phyloP scores from a whole-genome alignment of 2,888 invertebrate species.

The Oxycera nigricornis region DNA sequence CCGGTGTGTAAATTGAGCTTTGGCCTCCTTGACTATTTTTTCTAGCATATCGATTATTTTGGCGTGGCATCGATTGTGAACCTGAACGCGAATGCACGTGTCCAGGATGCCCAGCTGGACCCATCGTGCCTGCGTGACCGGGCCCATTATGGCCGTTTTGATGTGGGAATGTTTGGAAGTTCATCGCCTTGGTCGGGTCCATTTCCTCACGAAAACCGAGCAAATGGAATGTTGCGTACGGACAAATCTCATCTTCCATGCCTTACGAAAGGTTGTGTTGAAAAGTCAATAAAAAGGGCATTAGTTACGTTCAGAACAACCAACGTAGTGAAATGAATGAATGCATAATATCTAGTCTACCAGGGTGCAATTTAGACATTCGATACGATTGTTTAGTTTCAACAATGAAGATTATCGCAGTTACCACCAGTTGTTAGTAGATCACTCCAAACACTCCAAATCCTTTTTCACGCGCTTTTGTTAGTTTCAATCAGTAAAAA shows the following conservation, averaged over 20 bases:
- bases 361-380: background rate
- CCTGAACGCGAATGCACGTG: conserved; percentile 85
- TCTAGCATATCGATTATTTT: conserved; percentile 74
- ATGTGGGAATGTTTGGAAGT: conserved; percentile 88
- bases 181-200: conserved; percentile 89
- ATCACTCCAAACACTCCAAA: too few species aligned
- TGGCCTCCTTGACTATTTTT: conserved; percentile 82
- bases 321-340: too few species aligned
- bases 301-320: too few species aligned
- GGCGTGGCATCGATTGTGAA: conserved; percentile 86
- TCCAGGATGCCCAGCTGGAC: conserved; percentile 78
- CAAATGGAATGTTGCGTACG: conserved; percentile 95
- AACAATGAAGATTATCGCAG: background rate
- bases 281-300: too few species aligned
- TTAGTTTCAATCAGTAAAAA: too few species aligned
- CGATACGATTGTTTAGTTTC: background rate
- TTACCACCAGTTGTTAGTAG: conserved; percentile 18
- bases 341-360: background rate
- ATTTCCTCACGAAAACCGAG: conserved; percentile 95
- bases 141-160: conserved; percentile 68
- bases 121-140: conserved; percentile 82
- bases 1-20: conserved; percentile 81
- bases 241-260: conserved; percentile 96
- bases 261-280: conserved; percentile 63
- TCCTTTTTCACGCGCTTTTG: too few species aligned